phyloP scores from a whole-genome alignment of 2,888 invertebrate species.

The Cataglyphis rosenhaueri region DNA sequence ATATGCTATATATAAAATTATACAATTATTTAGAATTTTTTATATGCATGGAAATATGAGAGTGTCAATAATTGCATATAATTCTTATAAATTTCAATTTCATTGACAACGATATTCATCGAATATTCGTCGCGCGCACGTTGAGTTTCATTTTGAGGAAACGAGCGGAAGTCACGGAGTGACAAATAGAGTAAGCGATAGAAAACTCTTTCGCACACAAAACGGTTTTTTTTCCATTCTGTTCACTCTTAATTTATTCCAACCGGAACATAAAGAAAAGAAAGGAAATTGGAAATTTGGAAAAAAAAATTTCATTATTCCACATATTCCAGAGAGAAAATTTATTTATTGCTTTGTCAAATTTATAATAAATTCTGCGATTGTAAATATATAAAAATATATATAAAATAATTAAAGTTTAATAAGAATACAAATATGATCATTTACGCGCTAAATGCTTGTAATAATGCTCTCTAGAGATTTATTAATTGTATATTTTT shows the following conservation, averaged over 20 bases:
- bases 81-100: conserved; percentile 13
- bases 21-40: background rate
- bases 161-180: conserved; percentile 16
- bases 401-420: background rate
- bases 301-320: background rate
- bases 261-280: background rate
- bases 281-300: no score
- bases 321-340: background rate
- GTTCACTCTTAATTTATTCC: background rate
- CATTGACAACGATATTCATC: conserved; percentile 28
- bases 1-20: background rate
- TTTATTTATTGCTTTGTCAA: background rate
- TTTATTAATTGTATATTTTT: background rate
- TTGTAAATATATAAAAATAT: background rate
- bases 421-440: background rate
- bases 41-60: background rate
- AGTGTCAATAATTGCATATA: conserved; percentile 3
- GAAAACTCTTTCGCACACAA: background rate
- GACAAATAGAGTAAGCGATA: background rate
- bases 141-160: conserved; percentile 2
- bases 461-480: background rate
- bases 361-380: background rate
- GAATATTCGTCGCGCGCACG: conserved; percentile 5
- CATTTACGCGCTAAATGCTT: background rate
- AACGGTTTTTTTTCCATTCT: background rate